Evolutionary conservation across 2,888 invertebrate species (phyloP), one percentile per base, ranked within the genome.

Genomic region (Latheticus oryzae): DNA sequence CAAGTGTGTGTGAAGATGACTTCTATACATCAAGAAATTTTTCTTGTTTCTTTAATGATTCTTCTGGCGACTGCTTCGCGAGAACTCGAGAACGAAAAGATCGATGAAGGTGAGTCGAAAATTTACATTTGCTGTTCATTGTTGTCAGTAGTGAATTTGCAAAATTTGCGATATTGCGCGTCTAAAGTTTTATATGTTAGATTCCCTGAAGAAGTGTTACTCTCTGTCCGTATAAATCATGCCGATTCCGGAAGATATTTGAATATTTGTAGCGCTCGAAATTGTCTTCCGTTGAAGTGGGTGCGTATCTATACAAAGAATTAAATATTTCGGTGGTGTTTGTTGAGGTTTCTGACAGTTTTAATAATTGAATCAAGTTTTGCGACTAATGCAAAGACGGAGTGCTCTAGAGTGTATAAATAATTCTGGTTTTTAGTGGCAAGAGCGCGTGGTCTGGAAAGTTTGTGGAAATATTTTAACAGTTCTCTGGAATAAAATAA

Each of bases 51-150:
- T 21, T 38, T 64, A 17, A 43, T 63, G 24, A 48, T 60, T 16
- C 38, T 62, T 37, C 40, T 61, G 7, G 51, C 48, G 2, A 47
- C 54, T 5, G 69, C 70, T 1, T 62, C 65, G 24, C 68, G 64
- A 62, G 66, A 67, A 24, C 42, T 65, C 11, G 69, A 71, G 47
- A 73, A 73, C 42, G 72, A 73, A 45, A 69, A 70, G 66, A 62
- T 73, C 51, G 70, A 73, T 63, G 61, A 67, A 73, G 72, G 72
- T 72, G 48, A 68, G 67, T 62, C n/a, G n/a, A n/a, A n/a, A n/a
- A n/a, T n/a, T n/a, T n/a, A n/a, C n/a, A 2, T 26, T 2, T 2
- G n/a, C 2, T 7, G n/a, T 2, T 38, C 38, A n/a, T 16, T 35
- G 35, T 35, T 17, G 9, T 19, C 30, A 30, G 43, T 16, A 13